These are phyloP conservation scores for Syrphus vitripennis DNA, from an alignment of 2,888 invertebrate genomes.

Conservation along the genomic window DNA sequence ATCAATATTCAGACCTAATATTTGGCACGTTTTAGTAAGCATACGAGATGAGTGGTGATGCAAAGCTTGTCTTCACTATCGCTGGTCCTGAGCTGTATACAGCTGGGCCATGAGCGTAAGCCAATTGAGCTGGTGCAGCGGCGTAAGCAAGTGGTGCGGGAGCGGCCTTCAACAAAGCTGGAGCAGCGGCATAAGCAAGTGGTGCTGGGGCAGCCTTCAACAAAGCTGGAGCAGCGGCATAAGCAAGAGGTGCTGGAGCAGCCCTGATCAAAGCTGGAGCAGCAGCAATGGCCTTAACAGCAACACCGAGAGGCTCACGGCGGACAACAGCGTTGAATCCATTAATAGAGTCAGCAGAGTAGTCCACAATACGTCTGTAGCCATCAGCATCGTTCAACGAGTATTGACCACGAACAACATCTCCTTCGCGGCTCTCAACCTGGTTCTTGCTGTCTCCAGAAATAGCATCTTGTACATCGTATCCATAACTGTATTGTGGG, in stretches of 20 bases:
- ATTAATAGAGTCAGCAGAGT: constrained; percentile 80
- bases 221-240: constrained; percentile 23
- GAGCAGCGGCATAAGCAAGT: constrained; percentile 6
- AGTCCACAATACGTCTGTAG: constrained; percentile 80
- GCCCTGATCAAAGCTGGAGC: constrained; percentile 72
- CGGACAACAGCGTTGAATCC: constrained; percentile 81
- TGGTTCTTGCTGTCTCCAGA: constrained; percentile 81
- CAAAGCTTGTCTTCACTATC: constrained; percentile 77
- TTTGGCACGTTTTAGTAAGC: constrained; percentile 75
- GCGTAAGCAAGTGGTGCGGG: background rate
- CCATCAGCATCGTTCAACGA: constrained; percentile 81
- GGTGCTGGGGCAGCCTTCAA: background rate
- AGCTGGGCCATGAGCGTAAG: constrained; percentile 74
- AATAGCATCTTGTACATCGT: constrained; percentile 80
- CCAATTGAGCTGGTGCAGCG: constrained; percentile 15
- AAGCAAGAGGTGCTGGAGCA: background rate
- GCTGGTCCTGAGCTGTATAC: constrained; percentile 74
- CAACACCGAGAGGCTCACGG: constrained; percentile 79
- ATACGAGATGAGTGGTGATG: constrained; percentile 79
- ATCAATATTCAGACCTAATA: constrained; percentile 2
- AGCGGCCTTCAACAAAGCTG: constrained; percentile 1
- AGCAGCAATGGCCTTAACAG: constrained; percentile 67
- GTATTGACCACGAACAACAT: constrained; percentile 81
- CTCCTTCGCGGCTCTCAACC: constrained; percentile 80
- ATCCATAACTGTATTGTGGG: constrained; percentile 81